Evolutionary conservation across 2,797 vertebrate species (phyloP), one percentile per base, ranked within the genome.

Genomic region (Chelon labrosus): DNA sequence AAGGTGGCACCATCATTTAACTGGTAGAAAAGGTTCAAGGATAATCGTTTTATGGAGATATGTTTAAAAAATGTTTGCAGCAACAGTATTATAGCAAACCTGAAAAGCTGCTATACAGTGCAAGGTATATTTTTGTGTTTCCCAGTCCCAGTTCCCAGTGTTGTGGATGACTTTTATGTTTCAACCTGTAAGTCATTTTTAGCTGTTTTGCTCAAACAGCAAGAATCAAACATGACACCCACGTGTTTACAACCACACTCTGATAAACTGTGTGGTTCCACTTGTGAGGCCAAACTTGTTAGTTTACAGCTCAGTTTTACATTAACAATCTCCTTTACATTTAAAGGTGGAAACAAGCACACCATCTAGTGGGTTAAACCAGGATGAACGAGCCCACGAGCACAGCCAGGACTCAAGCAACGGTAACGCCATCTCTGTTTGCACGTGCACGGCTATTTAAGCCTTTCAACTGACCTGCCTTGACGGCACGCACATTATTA

Each of bases 281-380:
- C 7, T 54, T 14, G n/a, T 63, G 19, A 67, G 9, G 22, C 31
- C 11, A 50, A 55, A 39, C 25, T 16, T 17, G 27, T 50, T 19
- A 35, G 13, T 59, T 67, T 51, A 55, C 44, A 57, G 22, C 67
- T 52, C 2, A 50, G 5, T 59, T 53, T 58, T 25, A 39, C 20
- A 62, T 59, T 25, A 71, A 64, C 31, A 60, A 22, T 53, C 16
- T 63, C 1, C 17, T 70, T 78, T 75, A 37, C 38, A 65, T 79
- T 79, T 27, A 22, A 54, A 91, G 88, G 80, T 65, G 57, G 79
- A 89, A 71, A 77, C 76, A 73, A 85, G 60, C n/a, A 66, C 80
- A 74, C 85, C 88, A 79, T 84, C 93, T 90, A 88, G 82, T 89
- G 93, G 82, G 72, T 81, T 67, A 27, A 87, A 73, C 14, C 57